Evolutionary conservation across 92 coral and sea anemone species (phyloP).

Genomic region (Galaxea fascicularis): DNA sequence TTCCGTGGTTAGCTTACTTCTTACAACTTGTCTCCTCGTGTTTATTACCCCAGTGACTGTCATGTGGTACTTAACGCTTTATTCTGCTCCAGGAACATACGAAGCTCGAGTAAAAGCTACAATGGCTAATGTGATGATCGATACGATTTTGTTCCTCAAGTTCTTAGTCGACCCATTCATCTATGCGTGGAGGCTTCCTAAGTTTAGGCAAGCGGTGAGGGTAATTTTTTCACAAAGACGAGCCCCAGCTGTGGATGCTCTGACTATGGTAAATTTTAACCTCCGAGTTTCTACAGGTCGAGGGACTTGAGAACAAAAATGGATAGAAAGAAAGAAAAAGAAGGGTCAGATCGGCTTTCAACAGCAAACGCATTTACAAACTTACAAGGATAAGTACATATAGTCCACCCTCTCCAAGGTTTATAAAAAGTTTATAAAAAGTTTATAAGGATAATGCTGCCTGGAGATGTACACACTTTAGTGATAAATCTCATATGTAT

Average conservation of each 20-base stretch:
- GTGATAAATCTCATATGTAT: too few species aligned
- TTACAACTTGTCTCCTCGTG: slow-evolving; percentile 66
- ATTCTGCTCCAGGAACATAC: slow-evolving; percentile 48
- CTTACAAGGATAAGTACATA: too few species aligned
- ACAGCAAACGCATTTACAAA: too few species aligned
- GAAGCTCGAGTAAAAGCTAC: slow-evolving; percentile 45
- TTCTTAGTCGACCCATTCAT: slow-evolving; percentile 82
- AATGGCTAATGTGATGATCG: slow-evolving; percentile 58
- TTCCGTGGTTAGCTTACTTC: slow-evolving; percentile 55
- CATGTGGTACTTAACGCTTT: slow-evolving; percentile 74
- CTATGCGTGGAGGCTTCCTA: slow-evolving; percentile 73
- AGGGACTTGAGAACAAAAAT: background rate
- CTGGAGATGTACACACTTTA: too few species aligned
- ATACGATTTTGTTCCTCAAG: slow-evolving; percentile 73
- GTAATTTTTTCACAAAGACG: slow-evolving; percentile 48
- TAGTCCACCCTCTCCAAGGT: too few species aligned
- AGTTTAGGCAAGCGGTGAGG: slow-evolving; percentile 65
- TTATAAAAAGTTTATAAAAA: too few species aligned
- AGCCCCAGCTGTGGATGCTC: background rate
- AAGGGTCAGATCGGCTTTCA: too few species aligned
- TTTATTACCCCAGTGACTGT: slow-evolving; percentile 70
- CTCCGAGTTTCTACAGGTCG: background rate
- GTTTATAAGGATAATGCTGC: too few species aligned
- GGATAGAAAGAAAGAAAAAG: too few species aligned
- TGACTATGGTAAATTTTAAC: slow-evolving; percentile 10